Evolutionary conservation across 2,888 invertebrate species (phyloP).

Genomic region (Drosophila phalerata): DNA sequence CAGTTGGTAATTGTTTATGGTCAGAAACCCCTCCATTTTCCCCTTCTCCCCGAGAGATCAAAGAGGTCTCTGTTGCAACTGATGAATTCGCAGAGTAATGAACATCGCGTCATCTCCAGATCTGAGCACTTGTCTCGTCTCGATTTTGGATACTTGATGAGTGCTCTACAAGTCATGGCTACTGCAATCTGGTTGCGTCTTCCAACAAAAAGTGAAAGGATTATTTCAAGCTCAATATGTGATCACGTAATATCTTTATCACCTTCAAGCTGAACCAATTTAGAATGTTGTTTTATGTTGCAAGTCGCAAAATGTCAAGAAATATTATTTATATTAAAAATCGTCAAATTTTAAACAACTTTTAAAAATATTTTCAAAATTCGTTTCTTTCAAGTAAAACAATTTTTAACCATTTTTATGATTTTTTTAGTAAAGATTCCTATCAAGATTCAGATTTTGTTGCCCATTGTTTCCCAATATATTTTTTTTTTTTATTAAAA

Average conservation of each 20-base stretch:
- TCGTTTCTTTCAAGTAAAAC: not conserved
- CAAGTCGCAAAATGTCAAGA: constrained; percentile 8
- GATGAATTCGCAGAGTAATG: constrained; percentile 59
- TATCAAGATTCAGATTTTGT: not conserved
- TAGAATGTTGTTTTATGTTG: constrained; percentile 18
- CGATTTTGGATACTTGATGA: constrained; percentile 38
- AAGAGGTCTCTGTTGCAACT: constrained; percentile 54
- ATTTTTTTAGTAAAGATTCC: no score
- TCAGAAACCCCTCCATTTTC: constrained; percentile 33
- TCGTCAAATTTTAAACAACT: no score
- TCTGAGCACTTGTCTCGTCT: constrained; percentile 38
- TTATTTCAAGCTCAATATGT: constrained; percentile 48
- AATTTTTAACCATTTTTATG: no score
- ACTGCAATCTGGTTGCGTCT: constrained; percentile 35
- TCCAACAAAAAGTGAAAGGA: constrained; percentile 74
- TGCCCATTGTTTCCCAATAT: not conserved
- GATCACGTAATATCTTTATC: constrained; percentile 23
- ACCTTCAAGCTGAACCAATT: constrained; percentile 14
- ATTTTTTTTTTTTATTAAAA: not conserved
- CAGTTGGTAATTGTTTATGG: constrained; percentile 49
- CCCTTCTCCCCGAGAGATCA: not conserved
- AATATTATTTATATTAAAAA: not conserved
- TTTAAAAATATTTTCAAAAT: not conserved
- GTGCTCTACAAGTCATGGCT: constrained; percentile 54
- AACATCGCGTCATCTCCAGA: constrained; percentile 35